Evolutionary conservation across 2,113 vertebrate species (phyloP), one percentile per base, ranked within the genome.

Genomic region (Hiodon tergisus): DNA sequence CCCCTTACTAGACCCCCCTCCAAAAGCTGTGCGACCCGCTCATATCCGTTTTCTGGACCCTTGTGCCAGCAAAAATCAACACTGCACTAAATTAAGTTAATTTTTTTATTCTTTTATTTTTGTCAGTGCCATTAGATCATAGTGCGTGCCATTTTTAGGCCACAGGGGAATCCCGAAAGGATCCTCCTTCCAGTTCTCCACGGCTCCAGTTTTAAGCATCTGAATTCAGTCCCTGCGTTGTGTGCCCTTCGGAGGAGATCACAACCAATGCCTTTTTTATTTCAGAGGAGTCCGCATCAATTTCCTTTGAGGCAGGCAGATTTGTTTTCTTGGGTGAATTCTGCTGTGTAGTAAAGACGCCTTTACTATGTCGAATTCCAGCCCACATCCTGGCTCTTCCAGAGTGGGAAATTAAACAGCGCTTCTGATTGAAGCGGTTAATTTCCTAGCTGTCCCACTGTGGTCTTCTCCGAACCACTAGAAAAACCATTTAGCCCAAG

Each of bases 361-460:
- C 69, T 52, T 69, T 47, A 63, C 69, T 62, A 57, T 72, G 77
- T 78, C 71, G 75, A 72, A 76, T 73, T 72, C 74, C n/a, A 79
- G 78, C 72, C 77, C 77, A 78, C 79, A 79, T 81, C 78, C 70
- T 80, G 65, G 67, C 50, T 67, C 48, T 80, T 68, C 59, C 57
- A 62, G 73, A 63, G 50, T 67, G 74, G 72, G 69, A 76, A 81
- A 79, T 74, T 31, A 77, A 76, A 76, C 67, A 54, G 63, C 66
- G 75, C 31, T 75, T 78, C 31, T 66, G 71, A 78, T 62, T 78
- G 74, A 63, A 69, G 69, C 71, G 71, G 76, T 57, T 74, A 48
- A 48, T 46, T 11, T 75, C 75, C 72, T 62, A 55, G 46, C 53
- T 52, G 10, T 73, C 66, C 69, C 59, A 59, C 55, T 59, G 53